Base-by-base conservation (phyloP, 2,888 invertebrate species). In the Epistrophe grossulariae region DNA sequence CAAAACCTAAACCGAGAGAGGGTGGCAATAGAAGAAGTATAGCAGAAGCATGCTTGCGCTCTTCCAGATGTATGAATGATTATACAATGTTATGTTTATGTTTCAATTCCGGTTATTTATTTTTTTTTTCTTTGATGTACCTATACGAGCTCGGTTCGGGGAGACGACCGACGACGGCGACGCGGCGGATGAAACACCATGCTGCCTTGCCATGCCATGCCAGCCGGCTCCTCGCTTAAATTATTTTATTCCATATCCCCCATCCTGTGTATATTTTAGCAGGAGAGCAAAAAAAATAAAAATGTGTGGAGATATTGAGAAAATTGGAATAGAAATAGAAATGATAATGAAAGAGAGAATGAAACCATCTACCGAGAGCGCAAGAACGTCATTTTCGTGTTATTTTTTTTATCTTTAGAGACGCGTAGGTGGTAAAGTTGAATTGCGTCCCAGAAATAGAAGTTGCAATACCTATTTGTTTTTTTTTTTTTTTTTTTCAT, bases 51-150 rank as follows among this genome's bases (percentile, higher is more conserved):
- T 70, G 70, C 70, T 70, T 55, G 52, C 24, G 52, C 70, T 52
- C 70, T 55, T 55, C 70, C 52, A 52, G 72, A 68, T 72, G 70
- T 87, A 73, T 82, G 85, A 87, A 87, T 82, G 87, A 76, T 79
- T 87, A 83, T 87, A 83, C 87, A 87, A 87, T 87, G 87, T 83
- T 87, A 87, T 83, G 87, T 87, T 87, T 87, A 82, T 87, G 87
- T 87, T 87, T 79, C 82, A 76, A 87, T 87, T 82, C 79, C 82
- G 79, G 79, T 76, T 79, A 50, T 19, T 24, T 62, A 43, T 40
- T 40, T 24, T 62, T 50, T 40, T 40, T 40, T 15, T n/a, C 1
- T n/a, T 38, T 17, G 59, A 0, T 35, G 17, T n/a, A 1, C 5
- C 13, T 24, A 10, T 8, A 9, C n/a, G 31, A 48, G 11, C 17